These are phyloP conservation scores for Dinocampus coccinellae DNA, from an alignment of 2,888 invertebrate genomes.

Conservation along the genomic window DNA sequence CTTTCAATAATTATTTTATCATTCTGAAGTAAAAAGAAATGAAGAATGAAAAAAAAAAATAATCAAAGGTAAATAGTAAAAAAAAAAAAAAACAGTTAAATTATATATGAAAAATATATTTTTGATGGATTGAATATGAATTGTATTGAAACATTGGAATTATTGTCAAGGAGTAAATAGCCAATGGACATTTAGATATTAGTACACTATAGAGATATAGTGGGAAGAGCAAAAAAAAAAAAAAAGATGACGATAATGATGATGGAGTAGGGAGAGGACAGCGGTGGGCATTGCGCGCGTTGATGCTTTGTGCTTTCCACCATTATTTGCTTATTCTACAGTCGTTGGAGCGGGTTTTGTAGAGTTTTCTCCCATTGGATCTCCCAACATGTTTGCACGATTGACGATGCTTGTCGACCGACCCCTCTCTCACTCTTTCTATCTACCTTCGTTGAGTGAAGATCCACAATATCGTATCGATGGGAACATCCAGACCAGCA, in stretches of 20 bases:
- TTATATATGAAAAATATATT: no score
- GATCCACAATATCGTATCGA: background rate
- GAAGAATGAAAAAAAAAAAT: no score
- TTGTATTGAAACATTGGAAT: background rate
- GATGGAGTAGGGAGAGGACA: background rate
- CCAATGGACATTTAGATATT: conserved; percentile 2
- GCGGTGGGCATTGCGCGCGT: background rate
- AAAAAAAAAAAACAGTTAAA: no score
- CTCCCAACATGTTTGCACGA: conserved; percentile 44
- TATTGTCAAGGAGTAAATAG: background rate
- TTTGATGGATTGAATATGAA: background rate
- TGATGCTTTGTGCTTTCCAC: conserved; percentile 47
- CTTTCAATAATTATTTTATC: no score
- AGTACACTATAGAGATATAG: background rate
- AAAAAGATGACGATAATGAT: background rate
- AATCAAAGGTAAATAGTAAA: no score
- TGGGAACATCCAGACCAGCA: background rate
- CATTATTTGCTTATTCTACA: conserved; percentile 43
- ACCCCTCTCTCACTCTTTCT: conserved; percentile 42
- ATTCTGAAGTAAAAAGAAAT: no score
- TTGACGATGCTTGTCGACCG: conserved; percentile 43
- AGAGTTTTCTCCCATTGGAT: conserved; percentile 41
- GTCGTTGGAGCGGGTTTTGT: conserved; percentile 31
- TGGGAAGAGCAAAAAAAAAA: background rate
- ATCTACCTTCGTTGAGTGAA: conserved; percentile 9